These are phyloP conservation scores for Orientallactaga sibirica DNA, from an alignment of 2,797 vertebrate genomes.

Conservation along the genomic window DNA sequence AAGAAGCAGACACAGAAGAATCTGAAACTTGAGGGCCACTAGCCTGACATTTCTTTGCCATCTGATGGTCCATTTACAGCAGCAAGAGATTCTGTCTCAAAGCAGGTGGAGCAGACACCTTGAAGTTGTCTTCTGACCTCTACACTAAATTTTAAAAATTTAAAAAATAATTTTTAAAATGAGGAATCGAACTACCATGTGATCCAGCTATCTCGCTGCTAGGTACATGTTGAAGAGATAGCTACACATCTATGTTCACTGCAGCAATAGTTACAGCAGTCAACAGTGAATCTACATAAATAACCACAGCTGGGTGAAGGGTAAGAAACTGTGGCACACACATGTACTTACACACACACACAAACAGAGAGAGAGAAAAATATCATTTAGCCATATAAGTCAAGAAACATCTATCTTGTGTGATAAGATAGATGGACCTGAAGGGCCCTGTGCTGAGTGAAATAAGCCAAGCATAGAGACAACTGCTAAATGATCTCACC, in stretches of 20 bases:
- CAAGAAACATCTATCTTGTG: neutral
- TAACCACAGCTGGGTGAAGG: too few relatives aligned
- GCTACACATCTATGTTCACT: neutral
- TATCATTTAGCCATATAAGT: neutral
- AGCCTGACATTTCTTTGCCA: too few relatives aligned
- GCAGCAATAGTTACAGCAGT: neutral
- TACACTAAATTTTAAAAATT: too few relatives aligned
- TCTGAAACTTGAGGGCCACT: too few relatives aligned
- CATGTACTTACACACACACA: too few relatives aligned
- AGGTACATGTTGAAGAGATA: neutral
- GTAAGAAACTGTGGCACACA: neutral
- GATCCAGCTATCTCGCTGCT: neutral
- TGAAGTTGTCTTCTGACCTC: too few relatives aligned
- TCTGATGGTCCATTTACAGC: too few relatives aligned
- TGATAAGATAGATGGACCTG: neutral
- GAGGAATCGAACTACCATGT: neutral
- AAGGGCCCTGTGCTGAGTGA: neutral
- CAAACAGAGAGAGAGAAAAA: accelerated
- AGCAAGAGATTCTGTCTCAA: too few relatives aligned
- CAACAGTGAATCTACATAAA: neutral
- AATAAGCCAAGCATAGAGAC: neutral
- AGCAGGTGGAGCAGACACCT: too few relatives aligned
- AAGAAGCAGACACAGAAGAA: too few relatives aligned
- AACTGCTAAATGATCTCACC: neutral
- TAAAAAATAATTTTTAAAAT: neutral